Conservation (phyloP, 1,140 invertebrate genomes). For the Saccostrea cuccullata region DNA sequence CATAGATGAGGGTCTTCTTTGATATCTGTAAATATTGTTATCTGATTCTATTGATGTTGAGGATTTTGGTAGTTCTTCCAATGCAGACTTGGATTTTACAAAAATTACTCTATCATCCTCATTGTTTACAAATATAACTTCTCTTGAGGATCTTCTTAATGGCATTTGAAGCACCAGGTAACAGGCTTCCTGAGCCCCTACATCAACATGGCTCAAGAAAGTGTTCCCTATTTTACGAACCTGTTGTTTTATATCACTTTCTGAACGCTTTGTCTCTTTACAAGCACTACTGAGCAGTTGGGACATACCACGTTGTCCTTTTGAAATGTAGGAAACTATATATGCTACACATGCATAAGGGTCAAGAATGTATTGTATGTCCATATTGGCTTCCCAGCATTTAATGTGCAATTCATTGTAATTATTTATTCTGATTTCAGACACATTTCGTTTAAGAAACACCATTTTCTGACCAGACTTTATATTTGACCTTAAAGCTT, state of each 20-base stretch:
- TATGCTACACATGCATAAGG: conserved; percentile 53
- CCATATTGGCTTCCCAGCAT: background rate
- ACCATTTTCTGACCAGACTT: background rate
- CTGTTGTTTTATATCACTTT: conserved; percentile 34
- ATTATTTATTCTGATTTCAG: conserved; percentile 43
- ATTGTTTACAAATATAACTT: conserved; percentile 18
- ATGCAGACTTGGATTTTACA: conserved; percentile 7
- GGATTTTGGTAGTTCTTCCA: conserved; percentile 19
- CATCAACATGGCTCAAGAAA: conserved; percentile 40
- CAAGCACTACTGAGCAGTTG: conserved; percentile 39
- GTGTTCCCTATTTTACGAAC: conserved; percentile 56
- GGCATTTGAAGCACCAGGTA: conserved; percentile 48
- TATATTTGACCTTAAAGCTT: conserved; percentile 26
- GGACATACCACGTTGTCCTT: conserved; percentile 25
- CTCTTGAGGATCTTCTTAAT: conserved; percentile 20
- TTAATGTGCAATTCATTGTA: conserved; percentile 47
- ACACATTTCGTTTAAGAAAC: conserved; percentile 34
- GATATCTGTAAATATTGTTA: conserved; percentile 21
- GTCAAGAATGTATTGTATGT: conserved; percentile 52
- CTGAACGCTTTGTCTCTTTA: conserved; percentile 51
- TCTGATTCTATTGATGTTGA: conserved; percentile 40
- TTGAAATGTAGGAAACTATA: conserved; percentile 55
- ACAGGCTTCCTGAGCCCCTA: conserved; percentile 42
- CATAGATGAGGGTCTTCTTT: conserved; percentile 1
- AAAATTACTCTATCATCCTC: conserved; percentile 25